Evolutionary conservation across 2,113 vertebrate species (phyloP).

Genomic region (Aviceda subcristata): DNA sequence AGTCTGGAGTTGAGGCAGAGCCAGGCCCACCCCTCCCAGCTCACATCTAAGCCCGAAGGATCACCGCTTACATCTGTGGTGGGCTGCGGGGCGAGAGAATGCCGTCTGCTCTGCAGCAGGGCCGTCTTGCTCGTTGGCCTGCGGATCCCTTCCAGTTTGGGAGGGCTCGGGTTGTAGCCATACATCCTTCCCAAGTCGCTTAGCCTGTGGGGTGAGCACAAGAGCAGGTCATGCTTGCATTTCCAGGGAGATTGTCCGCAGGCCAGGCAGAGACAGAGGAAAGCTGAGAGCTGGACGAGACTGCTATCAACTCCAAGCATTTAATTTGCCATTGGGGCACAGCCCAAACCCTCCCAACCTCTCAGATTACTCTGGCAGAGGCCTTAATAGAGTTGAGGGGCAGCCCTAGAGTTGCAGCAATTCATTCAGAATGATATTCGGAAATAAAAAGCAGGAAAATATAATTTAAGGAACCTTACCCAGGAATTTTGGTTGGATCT

Average conservation of each 20-base stretch:
- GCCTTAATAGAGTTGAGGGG: fast-evolving
- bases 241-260: fast-evolving
- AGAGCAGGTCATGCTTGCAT: fast-evolving
- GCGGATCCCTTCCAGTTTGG: conserved; percentile 63
- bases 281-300: not conserved
- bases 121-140: conserved; percentile 61
- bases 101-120: conserved; percentile 68
- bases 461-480: conserved; percentile 42
- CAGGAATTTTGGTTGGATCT: conserved; percentile 41
- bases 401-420: not conserved
- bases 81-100: not conserved
- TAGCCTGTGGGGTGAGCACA: not conserved
- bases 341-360: not conserved
- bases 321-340: not conserved
- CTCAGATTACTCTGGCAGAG: fast-evolving
- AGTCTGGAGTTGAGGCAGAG: not conserved
- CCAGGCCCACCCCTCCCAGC: not conserved
- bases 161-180: conserved; percentile 73
- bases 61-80: conserved; percentile 34
- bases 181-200: conserved; percentile 37
- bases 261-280: not conserved
- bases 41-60: fast-evolving
- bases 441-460: not conserved
- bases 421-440: fast-evolving
- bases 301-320: not conserved